These are phyloP conservation scores for Neoseiulus cucumeris DNA, from an alignment of 1,140 invertebrate genomes.

Conservation along the genomic window DNA sequence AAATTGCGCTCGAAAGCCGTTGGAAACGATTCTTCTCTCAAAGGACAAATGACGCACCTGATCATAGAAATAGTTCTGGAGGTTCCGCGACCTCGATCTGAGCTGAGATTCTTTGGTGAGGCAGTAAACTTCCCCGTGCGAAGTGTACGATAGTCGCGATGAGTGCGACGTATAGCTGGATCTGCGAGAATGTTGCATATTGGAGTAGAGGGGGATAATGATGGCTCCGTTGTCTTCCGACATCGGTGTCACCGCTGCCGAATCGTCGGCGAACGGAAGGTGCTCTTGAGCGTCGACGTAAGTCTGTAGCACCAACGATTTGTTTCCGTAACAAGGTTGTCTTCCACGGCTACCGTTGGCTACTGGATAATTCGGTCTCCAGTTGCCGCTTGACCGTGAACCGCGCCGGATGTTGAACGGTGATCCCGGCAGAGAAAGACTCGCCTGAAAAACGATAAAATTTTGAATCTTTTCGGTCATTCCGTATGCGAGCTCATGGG, in stretches of 20 bases:
- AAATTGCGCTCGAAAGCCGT: too few species aligned
- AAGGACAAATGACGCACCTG: conserved; percentile 16
- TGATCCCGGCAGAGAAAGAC: conserved; percentile 83
- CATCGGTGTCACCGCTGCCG: conserved; percentile 90
- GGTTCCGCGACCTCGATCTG: conserved; percentile 39
- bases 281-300: conserved; percentile 89
- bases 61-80: conserved; percentile 20
- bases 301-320: conserved; percentile 76
- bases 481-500: background rate
- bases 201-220: conserved; percentile 57
- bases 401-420: conserved; percentile 75
- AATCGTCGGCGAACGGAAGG: conserved; percentile 89
- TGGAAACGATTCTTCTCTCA: too few species aligned
- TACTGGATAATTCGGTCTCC: background rate
- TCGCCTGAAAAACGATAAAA: conserved; percentile 53
- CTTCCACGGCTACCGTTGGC: conserved; percentile 46
- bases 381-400: conserved; percentile 11
- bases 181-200: conserved; percentile 45
- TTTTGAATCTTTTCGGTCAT: too few species aligned
- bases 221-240: conserved; percentile 90
- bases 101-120: conserved; percentile 66
- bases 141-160: conserved; percentile 72
- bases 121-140: conserved; percentile 59
- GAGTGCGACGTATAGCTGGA: conserved; percentile 84
- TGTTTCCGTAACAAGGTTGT: conserved; percentile 47